Evolutionary conservation across 2,797 vertebrate species (phyloP).

Genomic region (Holocentrus rufus): DNA sequence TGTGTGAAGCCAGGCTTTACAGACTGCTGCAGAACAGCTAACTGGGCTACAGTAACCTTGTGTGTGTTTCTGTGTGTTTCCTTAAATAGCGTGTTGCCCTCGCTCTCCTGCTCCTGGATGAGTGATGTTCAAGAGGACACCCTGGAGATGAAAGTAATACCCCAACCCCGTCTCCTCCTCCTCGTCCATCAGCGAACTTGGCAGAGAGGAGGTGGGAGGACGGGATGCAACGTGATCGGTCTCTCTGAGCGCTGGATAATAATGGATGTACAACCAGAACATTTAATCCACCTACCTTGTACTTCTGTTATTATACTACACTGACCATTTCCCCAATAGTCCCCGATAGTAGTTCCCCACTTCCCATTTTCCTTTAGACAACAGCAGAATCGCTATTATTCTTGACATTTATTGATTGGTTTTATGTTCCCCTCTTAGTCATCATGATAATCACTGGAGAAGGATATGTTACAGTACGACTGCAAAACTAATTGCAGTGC

Average conservation of each 20-base stretch:
- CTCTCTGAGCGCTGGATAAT: not conserved
- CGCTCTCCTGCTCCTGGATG: constrained; percentile 17
- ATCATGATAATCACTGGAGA: constrained; percentile 26
- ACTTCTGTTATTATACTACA: not conserved
- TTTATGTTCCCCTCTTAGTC: not conserved
- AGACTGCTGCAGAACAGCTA: not conserved
- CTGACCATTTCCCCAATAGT: not conserved
- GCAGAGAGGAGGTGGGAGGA: constrained; percentile 1
- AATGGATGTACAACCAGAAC: constrained; percentile 10
- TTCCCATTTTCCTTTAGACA: not conserved
- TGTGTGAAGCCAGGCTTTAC: too few species aligned
- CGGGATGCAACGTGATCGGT: constrained; percentile 8
- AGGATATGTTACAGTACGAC: constrained; percentile 17
- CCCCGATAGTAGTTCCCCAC: too few species aligned
- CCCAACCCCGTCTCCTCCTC: not conserved
- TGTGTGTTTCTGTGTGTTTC: not conserved
- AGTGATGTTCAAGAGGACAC: constrained; percentile 27
- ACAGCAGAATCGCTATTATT: constrained; percentile 2
- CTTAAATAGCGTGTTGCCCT: constrained; percentile 22
- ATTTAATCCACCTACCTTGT: constrained; percentile 5
- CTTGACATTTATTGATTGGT: constrained; percentile 39
- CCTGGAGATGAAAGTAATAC: constrained; percentile 35
- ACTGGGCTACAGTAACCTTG: constrained; percentile 11
- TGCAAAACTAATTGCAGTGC: constrained; percentile 36
- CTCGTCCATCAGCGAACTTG: constrained; percentile 26